Evolutionary conservation across 2,888 invertebrate species (phyloP), one percentile per base, ranked within the genome.

Genomic region (Lasioglossum calceatum): DNA sequence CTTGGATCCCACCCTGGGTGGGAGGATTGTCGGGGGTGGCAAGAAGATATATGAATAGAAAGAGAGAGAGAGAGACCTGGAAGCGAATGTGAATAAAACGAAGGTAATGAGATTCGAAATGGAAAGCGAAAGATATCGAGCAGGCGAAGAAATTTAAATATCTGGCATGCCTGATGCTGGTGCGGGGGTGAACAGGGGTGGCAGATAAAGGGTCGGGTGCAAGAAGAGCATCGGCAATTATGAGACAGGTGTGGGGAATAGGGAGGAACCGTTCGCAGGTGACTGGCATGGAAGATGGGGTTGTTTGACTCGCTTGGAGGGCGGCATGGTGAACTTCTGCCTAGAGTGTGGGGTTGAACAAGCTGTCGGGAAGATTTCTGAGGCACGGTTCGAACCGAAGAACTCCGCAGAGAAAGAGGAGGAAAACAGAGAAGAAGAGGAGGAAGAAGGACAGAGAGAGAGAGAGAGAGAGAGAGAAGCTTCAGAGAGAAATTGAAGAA

Each of bases 131-230:
- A 70, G 67, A 70, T 70, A 70, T 64, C 67, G 67, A 19, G 39
- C 10, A 36, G 67, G 39, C 67, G 67, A 70, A 70, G 67, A 70
- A 70, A 70, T 70, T 70, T 70, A 70, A 70, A 70, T 70, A 39
- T 36, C 67, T 23, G 19, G 67, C 67, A 10, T 70, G 36, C 36
- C 19, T 19, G 23, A 70, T 39, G 36, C 67, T 39, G 36, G 23
- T 23, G 32, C 27, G 7, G 32, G 64, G 64, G 16, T 64, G 64
- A 16, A 32, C 64, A 16, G 32, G 7, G 32, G 7, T 16, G 7
- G 64, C 0, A 64, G 64, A 64, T 64, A 64, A 64, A 64, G 32
- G 32, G 32, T 58, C 58, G n/a, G 4, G 58, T 58, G 58, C 58
- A 58, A 14, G 64, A 64, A 16, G 64, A 64, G 64, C 64, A 32